Evolutionary conservation across 2,113 vertebrate genomes (phyloP), one percentile per base, ranked within the genome.

Genomic region (Urocitellus parryii): DNA sequence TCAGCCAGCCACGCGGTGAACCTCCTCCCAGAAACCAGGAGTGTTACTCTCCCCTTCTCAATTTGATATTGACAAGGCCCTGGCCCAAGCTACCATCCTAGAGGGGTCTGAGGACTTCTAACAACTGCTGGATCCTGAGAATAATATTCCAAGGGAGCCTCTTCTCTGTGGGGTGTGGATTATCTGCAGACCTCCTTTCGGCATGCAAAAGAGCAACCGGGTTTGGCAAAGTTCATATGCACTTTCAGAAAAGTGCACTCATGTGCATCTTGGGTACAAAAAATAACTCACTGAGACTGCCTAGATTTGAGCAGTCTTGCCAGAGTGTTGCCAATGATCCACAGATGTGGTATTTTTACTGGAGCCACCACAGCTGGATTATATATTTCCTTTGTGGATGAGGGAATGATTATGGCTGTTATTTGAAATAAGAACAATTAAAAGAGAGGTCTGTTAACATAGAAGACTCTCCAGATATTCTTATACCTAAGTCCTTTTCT

Each of bases 341-440:
- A 97, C 98, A 99, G 98, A 98, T 99, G 98, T 95, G 98, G 74
- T 25, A 22, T 97, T 98, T 97, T 98, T 96, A 93, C 94, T 96
- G 90, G 68, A 97, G 95, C 95, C 72, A 24, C 96, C 88, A 67
- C 94, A 98, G 98, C 97, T 98, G 98, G 97, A 84, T 97, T 98
- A 97, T 96, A 95, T 97, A 97, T 98, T 97, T 98, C 97, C 97
- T 98, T 98, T 98, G 98, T 95, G 97, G 97, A 95, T 92, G 91
- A 88, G 95, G 94, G 97, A 98, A 97, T 98, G 97, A 96, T 98
- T 98, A 92, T 88, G 92, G 85, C 95, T 89, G 79, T 90, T 94
- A 5, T 88, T 92, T 88, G 73, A 91, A 98, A 93, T 92, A 97
- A 78, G 93, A 97, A 78, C 76, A 96, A 94, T 95, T 94, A 98